Evolutionary conservation across 2,888 invertebrate genomes (phyloP).

Genomic region (Diarsia dahlii): DNA sequence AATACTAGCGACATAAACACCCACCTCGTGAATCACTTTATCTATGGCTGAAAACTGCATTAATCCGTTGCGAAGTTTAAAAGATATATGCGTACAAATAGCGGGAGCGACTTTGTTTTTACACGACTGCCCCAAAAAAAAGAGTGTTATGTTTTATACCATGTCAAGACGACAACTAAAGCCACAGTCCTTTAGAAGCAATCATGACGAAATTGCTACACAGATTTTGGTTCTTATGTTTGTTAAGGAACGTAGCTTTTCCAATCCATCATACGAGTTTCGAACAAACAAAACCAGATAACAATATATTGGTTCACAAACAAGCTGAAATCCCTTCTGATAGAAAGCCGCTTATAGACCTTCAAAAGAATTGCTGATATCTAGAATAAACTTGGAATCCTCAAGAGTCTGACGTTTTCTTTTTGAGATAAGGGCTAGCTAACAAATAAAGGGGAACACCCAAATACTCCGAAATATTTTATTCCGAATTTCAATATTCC

Average conservation of each 20-base stretch:
- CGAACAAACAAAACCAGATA: slow-evolving; percentile 4
- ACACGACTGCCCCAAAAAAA: too few relatives aligned
- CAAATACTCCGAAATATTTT: too few relatives aligned
- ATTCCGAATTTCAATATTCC: too few relatives aligned
- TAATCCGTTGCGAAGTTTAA: too few relatives aligned
- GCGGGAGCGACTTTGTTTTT: too few relatives aligned
- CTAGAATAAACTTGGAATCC: background rate
- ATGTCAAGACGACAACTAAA: background rate
- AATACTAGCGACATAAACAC: too few relatives aligned
- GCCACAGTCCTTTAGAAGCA: background rate
- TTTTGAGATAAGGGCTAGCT: background rate
- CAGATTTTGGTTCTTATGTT: slow-evolving; percentile 1
- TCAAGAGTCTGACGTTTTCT: background rate
- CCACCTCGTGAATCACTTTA: too few relatives aligned
- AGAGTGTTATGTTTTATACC: too few relatives aligned
- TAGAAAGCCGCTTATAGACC: slow-evolving; percentile 25
- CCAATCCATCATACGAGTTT: background rate
- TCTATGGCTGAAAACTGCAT: too few relatives aligned
- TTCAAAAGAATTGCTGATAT: slow-evolving; percentile 25
- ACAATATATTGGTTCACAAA: slow-evolving; percentile 9
- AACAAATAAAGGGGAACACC: background rate
- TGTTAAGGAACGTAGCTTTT: background rate
- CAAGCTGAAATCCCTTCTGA: slow-evolving; percentile 7
- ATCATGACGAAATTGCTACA: background rate
- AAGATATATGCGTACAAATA: too few relatives aligned